Evolutionary conservation across 2,113 vertebrate species (phyloP), one percentile per base, ranked within the genome.

Genomic region (Corythornis madagascariensis): DNA sequence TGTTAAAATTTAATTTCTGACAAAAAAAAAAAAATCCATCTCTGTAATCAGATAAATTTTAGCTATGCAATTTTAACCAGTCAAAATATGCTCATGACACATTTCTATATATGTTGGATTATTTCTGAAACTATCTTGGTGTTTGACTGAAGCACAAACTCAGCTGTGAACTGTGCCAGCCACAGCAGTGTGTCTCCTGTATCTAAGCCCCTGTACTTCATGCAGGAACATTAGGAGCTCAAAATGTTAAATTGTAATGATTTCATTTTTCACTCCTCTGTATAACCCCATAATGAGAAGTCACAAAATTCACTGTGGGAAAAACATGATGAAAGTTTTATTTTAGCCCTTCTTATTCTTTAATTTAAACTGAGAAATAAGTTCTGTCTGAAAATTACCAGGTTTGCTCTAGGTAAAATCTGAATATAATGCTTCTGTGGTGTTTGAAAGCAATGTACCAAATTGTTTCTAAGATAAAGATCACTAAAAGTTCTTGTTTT

Each of bases 191-290:
- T 52, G 86, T 81, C 73, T 86, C 31, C 63, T 56, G 5, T 90
- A 60, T 93, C 69, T 95, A 3, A 65, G 79, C 20, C 52, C 35
- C 63, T 82, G 43, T 82, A 82, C 35, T 72, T 89, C 67, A 69
- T 45, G 74, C 42, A 47, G 33, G 81, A 93, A 95, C 78, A 82
- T 72, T 78, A 87, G 45, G 71, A 93, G 70, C 75, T 70, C 10
- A 33, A 76, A 91, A 82, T 0, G 4, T 63, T 92, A 89, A 82
- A 92, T 87, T 50, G 59, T 93, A 89, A 59, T 29, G 0, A 69
- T 82, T 94, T 89, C 6, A 48, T 86, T 82, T 86, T 94, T 92
- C 59, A 81, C 65, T 90, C 52, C 52, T 86, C 57, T 20, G 43
- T 31, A 52, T 74, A 83, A 86, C 42, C 47, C 25, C 47, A 31